Conservation (phyloP, 2,888 invertebrate genomes). For the Steromphala cineraria region DNA sequence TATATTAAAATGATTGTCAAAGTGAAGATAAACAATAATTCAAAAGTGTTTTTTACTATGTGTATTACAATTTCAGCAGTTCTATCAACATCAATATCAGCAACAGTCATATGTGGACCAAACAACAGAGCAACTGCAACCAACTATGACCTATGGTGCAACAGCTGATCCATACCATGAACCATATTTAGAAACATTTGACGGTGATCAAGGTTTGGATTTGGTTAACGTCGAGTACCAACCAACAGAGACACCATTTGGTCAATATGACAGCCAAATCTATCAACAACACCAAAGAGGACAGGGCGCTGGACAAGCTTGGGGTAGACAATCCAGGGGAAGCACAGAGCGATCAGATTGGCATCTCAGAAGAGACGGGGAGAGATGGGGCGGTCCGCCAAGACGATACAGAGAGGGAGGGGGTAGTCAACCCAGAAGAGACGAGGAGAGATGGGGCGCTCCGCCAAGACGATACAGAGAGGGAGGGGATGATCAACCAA, state of each 20-base stretch:
- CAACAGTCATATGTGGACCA: background rate
- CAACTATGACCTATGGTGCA: too few relatives aligned
- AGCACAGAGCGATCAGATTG: background rate
- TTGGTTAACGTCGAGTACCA: too few relatives aligned
- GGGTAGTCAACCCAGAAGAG: background rate
- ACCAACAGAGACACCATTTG: too few relatives aligned
- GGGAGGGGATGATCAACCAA: background rate
- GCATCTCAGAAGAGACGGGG: background rate
- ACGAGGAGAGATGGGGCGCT: background rate
- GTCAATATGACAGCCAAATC: too few relatives aligned
- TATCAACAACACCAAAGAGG: background rate
- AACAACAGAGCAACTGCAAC: too few relatives aligned
- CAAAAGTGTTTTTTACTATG: too few relatives aligned
- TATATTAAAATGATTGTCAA: too few relatives aligned
- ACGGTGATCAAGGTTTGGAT: too few relatives aligned
- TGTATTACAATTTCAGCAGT: background rate
- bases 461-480: background rate
- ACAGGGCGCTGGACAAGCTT: background rate
- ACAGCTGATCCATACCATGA: too few relatives aligned
- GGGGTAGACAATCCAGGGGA: too few relatives aligned
- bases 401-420: background rate
- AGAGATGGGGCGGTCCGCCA: background rate
- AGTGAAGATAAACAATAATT: too few relatives aligned
- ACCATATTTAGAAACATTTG: too few relatives aligned
- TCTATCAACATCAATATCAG: background rate